Conservation (phyloP, 2,888 invertebrate species). For the Endotricha flammealis region DNA sequence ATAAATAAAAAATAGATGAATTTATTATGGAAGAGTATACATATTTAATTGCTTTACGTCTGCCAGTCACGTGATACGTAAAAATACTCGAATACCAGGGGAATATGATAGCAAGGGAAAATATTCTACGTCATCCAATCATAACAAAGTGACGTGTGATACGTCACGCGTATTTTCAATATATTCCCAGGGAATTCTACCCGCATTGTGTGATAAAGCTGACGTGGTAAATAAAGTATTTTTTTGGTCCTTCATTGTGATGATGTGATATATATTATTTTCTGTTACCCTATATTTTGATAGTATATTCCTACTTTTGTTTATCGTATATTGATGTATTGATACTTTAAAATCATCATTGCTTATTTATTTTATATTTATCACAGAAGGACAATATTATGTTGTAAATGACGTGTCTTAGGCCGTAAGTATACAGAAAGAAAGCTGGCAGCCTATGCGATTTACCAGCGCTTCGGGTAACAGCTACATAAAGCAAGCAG, state of each 20-base stretch:
- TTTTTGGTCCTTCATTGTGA: not conserved
- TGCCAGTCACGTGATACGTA: not conserved
- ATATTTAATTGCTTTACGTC: not conserved
- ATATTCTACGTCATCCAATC: slow-evolving; percentile 6
- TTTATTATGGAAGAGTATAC: not conserved
- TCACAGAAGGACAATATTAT: too few species aligned
- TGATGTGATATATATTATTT: not conserved
- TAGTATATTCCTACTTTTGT: too few species aligned
- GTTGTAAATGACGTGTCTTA: too few species aligned
- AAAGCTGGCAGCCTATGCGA: too few species aligned
- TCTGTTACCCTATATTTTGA: too few species aligned
- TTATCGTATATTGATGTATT: too few species aligned
- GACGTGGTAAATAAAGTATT: slow-evolving; percentile 2
- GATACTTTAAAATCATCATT: too few species aligned
- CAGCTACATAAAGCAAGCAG: too few species aligned
- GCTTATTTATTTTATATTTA: too few species aligned
- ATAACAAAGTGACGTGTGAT: slow-evolving; percentile 9
- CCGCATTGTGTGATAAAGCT: not conserved
- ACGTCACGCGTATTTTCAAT: slow-evolving; percentile 5
- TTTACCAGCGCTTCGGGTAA: too few species aligned
- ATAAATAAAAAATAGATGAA: too few species aligned
- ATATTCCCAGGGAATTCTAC: slow-evolving; percentile 1
- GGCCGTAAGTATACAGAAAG: too few species aligned
- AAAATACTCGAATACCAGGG: slow-evolving; percentile 3
- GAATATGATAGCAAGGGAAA: slow-evolving; percentile 5